These are phyloP conservation scores for Agelastica alni DNA, from an alignment of 2,888 invertebrate genomes.

Conservation along the genomic window DNA sequence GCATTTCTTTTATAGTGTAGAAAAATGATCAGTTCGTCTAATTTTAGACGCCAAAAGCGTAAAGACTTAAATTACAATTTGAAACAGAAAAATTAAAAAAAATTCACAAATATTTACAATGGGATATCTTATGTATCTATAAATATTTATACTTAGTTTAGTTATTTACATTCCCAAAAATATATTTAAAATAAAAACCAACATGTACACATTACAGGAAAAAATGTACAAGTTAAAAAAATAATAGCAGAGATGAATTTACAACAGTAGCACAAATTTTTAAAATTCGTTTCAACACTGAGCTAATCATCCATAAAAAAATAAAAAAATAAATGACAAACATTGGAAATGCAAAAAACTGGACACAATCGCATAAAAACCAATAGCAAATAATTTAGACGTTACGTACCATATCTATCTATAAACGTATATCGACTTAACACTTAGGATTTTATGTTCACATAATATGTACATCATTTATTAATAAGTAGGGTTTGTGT, in stretches of 20 bases:
- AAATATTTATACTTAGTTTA: slow-evolving; percentile 45
- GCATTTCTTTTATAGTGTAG: slow-evolving; percentile 54
- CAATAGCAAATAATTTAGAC: slow-evolving; percentile 37
- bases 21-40: slow-evolving; percentile 55
- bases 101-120: slow-evolving; percentile 55
- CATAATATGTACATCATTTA: slow-evolving; percentile 42
- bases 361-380: slow-evolving; percentile 36
- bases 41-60: slow-evolving; percentile 49
- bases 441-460: slow-evolving; percentile 37
- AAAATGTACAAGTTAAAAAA: slow-evolving; percentile 39
- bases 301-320: slow-evolving; percentile 33
- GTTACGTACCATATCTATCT: slow-evolving; percentile 36
- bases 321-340: slow-evolving; percentile 34
- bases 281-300: slow-evolving; percentile 24
- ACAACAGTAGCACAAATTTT: slow-evolving; percentile 36
- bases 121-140: slow-evolving; percentile 42
- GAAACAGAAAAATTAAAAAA: slow-evolving; percentile 52
- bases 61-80: slow-evolving; percentile 49
- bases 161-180: slow-evolving; percentile 48
- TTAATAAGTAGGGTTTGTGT: slow-evolving; percentile 26
- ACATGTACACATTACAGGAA: slow-evolving; percentile 36
- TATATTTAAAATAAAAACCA: slow-evolving; percentile 34
- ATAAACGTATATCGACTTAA: slow-evolving; percentile 39
- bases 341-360: slow-evolving; percentile 47
- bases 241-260: slow-evolving; percentile 32